Evolutionary conservation across 2,797 vertebrate species (phyloP).

Genomic region (Orientallactaga sibirica): DNA sequence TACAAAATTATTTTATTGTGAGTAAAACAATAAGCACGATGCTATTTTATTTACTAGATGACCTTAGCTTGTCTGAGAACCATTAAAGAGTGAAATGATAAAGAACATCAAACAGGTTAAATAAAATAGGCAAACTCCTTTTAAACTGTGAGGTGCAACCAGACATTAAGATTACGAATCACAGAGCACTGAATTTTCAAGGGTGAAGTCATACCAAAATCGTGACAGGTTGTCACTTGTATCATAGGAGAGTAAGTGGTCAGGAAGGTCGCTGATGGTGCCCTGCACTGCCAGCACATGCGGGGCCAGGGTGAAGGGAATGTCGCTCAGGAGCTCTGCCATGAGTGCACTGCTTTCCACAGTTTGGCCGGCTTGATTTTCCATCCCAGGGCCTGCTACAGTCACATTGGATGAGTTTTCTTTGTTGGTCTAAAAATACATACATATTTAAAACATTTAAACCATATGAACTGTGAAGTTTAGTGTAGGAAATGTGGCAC

Average conservation of each 20-base stretch:
- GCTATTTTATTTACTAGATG: constrained; percentile 36
- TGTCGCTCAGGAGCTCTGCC: constrained; percentile 93
- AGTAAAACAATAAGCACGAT: background rate
- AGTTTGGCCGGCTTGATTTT: constrained; percentile 77
- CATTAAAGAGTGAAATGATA: constrained; percentile 48
- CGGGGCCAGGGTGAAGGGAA: constrained; percentile 96
- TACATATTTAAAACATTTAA: constrained; percentile 78
- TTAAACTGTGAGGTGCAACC: constrained; percentile 42
- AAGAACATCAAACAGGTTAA: constrained; percentile 56
- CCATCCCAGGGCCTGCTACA: constrained; percentile 72
- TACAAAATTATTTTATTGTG: constrained; percentile 37
- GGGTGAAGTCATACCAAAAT: constrained; percentile 97
- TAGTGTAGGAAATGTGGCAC: constrained; percentile 4
- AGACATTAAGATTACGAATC: constrained; percentile 85
- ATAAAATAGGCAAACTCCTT: constrained; percentile 17
- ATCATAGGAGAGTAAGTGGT: constrained; percentile 90
- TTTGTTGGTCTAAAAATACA: constrained; percentile 83
- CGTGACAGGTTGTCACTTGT: constrained; percentile 92
- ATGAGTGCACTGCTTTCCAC: constrained; percentile 86
- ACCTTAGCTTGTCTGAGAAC: constrained; percentile 26
- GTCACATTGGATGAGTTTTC: constrained; percentile 78
- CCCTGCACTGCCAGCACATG: constrained; percentile 93
- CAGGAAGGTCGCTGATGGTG: constrained; percentile 88
- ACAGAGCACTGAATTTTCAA: constrained; percentile 97
- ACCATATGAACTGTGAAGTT: constrained; percentile 52